These are phyloP conservation scores for Oncorhynchus masou DNA, from an alignment of 2,113 vertebrate species.

Conservation along the genomic window DNA sequence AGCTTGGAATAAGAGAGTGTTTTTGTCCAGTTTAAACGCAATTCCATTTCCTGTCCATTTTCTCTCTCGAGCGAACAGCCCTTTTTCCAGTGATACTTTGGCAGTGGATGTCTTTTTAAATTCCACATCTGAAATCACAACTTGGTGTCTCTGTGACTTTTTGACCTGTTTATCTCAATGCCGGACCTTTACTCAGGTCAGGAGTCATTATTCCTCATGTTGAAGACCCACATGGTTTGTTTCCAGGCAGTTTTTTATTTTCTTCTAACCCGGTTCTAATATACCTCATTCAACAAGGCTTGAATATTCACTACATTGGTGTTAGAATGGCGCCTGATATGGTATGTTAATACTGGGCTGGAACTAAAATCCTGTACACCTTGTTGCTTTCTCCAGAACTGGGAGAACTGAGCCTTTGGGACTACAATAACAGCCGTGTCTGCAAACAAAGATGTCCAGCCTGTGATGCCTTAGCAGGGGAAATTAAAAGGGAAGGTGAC, in stretches of 20 bases:
- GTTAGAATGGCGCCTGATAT: neutral
- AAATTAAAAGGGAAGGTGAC: neutral
- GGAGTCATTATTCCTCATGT: neutral
- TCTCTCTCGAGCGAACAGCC: neutral
- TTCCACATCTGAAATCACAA: neutral
- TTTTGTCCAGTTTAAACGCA: constrained; percentile 16
- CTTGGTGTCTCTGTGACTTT: neutral
- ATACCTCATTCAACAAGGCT: neutral
- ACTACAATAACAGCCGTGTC: neutral
- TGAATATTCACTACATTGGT: neutral
- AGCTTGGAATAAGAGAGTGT: constrained; percentile 13
- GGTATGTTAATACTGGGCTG: neutral
- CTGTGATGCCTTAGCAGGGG: neutral
- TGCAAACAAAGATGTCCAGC: neutral
- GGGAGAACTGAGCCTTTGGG: neutral
- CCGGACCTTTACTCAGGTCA: no score
- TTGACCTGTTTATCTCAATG: neutral
- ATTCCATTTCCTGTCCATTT: neutral
- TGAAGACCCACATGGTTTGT: neutral
- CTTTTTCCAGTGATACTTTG: neutral
- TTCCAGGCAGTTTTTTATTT: no score
- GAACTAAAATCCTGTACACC: neutral
- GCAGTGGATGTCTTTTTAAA: neutral
- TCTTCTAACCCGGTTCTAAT: neutral
- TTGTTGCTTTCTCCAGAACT: neutral